Evolutionary conservation across 2,113 vertebrate genomes (phyloP), one percentile per base, ranked within the genome.

Genomic region (Poecile atricapillus): DNA sequence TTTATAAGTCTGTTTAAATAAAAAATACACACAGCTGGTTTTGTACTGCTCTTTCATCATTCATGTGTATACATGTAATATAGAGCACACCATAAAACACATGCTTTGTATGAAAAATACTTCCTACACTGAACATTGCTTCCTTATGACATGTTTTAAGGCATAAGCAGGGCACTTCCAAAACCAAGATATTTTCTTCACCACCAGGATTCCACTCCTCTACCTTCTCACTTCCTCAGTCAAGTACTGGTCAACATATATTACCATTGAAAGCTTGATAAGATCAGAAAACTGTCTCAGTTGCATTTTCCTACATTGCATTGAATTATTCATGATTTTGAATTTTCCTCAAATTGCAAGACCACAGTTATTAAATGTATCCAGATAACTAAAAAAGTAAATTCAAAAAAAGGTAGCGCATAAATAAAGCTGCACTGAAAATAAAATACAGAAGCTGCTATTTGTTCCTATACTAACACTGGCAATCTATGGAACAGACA

Each of bases 1-100:
- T 97, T 99, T 99, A n/a, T 99, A 99, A 25, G 99, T 99, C 99
- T 99, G 96, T 97, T 98, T 94, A 93, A 97, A 97, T 58, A 83
- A 96, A 86, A 73, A 71, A 87, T 23, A 93, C 41, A 80, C 50
- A 80, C 79, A 81, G 67, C 55, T 80, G 41, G 55, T 73, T 93
- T 85, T 49, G 17, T 35, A 83, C 50, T 80, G 67, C 22, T 63
- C 0, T 0, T 23, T 56, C 60, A 68, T 53, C 35, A 52, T 30
- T 67, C 43, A 69, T 15, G 13, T 43, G 18, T 75, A 73, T 13
- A 60, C 15, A 74, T 11, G 20, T 25, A 73, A 68, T 60, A 78
- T 1, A 77, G 49, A 82, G 47, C 15, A 64, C 3, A 52, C 41
- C 44, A 89, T 39, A 93, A 76, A 77, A 17, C 41, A 27, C 44